Conservation (phyloP, 1,140 invertebrate species). For the Aricia agestis region DNA sequence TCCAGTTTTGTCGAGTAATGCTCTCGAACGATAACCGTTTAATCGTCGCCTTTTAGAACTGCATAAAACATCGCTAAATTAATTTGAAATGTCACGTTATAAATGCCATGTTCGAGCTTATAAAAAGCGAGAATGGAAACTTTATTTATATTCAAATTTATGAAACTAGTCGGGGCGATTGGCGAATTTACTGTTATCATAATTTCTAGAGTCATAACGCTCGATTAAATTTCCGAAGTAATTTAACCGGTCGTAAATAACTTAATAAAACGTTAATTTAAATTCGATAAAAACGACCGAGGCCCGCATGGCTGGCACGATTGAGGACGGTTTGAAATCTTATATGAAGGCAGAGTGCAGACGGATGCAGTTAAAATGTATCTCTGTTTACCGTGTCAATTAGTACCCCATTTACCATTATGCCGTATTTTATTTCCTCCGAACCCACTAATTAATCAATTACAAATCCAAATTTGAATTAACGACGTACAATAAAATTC, state of each 20-base stretch:
- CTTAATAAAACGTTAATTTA: constrained; percentile 17
- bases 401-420: constrained; percentile 36
- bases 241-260: constrained; percentile 17
- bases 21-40: not conserved
- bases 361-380: constrained; percentile 25
- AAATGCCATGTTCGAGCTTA: not conserved
- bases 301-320: constrained; percentile 17
- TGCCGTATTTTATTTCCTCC: constrained; percentile 16
- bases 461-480: not conserved
- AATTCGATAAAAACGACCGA: constrained; percentile 10
- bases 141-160: not conserved
- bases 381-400: constrained; percentile 29
- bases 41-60: not conserved
- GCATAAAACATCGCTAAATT: not conserved
- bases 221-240: constrained; percentile 11
- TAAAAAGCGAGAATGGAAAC: not conserved
- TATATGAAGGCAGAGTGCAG: constrained; percentile 20
- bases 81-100: not conserved
- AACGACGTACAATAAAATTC: constrained; percentile 17
- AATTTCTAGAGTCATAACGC: constrained; percentile 6
- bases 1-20: not conserved
- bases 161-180: not conserved
- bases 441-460: not conserved
- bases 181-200: not conserved
- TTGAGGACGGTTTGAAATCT: constrained; percentile 2